Percentiles rank a stretch among this genome's conserved stretches.
Conservation (phyloP, 2,113 vertebrate genomes). For the Mixornis gularis region DNA sequence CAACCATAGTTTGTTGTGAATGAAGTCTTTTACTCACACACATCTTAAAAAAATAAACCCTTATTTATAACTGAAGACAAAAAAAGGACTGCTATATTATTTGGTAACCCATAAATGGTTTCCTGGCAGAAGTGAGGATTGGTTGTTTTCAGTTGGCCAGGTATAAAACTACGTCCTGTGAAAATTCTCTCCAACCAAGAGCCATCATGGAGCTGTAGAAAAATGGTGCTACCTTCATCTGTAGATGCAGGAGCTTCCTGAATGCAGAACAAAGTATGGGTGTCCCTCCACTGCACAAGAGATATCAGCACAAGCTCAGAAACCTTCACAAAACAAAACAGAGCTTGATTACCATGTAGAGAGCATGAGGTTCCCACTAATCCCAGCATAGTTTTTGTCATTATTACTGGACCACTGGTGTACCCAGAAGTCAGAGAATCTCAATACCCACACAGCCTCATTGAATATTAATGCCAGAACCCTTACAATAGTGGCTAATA, state of each 20-base stretch:
- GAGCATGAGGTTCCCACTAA: not conserved
- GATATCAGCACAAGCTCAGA: not conserved
- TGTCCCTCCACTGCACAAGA: not conserved
- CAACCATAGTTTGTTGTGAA: not conserved
- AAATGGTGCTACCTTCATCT: not conserved
- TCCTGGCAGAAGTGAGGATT: not conserved
- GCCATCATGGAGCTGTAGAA: not conserved
- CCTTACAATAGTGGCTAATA: conserved; percentile 64
- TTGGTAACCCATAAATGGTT: not conserved
- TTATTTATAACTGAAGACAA: not conserved
- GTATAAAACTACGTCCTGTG: not conserved
- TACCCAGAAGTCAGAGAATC: conserved; percentile 51
- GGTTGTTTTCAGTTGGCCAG: not conserved
- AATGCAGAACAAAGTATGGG: not conserved
- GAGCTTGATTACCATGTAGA: not conserved
- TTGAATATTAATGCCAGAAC: conserved; percentile 64
- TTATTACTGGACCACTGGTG: conserved; percentile 2
- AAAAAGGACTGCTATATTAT: not conserved
- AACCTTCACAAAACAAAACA: not conserved
- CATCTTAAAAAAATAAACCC: not conserved
- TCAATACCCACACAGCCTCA: conserved; percentile 24
- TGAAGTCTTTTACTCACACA: not conserved
- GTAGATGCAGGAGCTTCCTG: not conserved
- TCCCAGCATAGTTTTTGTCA: not conserved
- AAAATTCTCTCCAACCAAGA: not conserved